phyloP scores from a whole-genome alignment of 2,113 vertebrate genomes.

The Lepidiolamprologus cunningtoni region DNA sequence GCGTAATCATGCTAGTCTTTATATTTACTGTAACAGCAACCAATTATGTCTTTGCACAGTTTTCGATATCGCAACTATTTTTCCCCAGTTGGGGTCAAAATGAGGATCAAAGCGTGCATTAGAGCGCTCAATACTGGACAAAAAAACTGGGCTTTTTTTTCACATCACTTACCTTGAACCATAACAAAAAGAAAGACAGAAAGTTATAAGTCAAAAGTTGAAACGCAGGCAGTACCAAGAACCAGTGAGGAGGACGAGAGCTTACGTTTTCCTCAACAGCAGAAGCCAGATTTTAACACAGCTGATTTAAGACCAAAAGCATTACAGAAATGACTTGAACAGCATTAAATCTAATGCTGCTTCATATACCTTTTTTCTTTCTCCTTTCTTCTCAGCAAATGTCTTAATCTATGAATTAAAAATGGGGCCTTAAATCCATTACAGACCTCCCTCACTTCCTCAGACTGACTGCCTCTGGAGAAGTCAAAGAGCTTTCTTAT shows the following conservation, averaged over 20 bases:
- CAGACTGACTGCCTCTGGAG: neutral
- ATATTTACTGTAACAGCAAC: neutral
- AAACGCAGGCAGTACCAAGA: neutral
- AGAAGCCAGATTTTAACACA: neutral
- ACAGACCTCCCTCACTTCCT: constrained; percentile 14
- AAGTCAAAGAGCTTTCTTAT: constrained; percentile 46
- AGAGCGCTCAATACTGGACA: neutral
- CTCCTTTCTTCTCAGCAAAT: constrained; percentile 45
- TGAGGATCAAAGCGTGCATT: neutral
- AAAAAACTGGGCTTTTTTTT: neutral
- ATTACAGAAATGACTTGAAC: constrained; percentile 21
- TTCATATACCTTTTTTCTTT: neutral
- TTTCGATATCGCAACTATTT: neutral
- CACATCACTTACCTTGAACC: neutral
- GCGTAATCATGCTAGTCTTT: neutral
- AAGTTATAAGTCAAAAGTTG: neutral
- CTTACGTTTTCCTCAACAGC: neutral
- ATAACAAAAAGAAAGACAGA: neutral
- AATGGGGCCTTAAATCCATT: constrained; percentile 62
- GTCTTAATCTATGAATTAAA: constrained; percentile 66
- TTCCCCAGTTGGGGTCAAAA: neutral
- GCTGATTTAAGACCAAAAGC: neutral
- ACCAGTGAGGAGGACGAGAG: neutral
- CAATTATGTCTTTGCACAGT: neutral
- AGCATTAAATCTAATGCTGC: constrained; percentile 31